Percentiles rank a stretch among this genome's conserved stretches.
Evolutionary conservation across 2,797 vertebrate genomes (phyloP).

Genomic region (Valencia hispanica): DNA sequence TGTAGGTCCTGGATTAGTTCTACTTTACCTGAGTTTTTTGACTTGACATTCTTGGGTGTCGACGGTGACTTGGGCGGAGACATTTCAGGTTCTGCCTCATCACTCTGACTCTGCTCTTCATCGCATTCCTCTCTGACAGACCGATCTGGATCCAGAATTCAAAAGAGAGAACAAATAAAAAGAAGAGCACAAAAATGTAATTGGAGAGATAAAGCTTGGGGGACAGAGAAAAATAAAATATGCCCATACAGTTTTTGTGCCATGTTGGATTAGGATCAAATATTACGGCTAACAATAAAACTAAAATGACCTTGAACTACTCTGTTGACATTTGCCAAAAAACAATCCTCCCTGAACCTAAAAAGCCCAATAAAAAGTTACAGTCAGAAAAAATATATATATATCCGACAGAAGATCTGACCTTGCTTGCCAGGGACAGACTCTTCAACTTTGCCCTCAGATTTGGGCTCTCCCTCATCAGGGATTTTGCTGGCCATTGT

Average conservation of each 20-base stretch:
- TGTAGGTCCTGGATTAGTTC: background rate
- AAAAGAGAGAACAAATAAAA: background rate
- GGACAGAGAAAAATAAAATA: background rate
- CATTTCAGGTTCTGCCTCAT: conserved; percentile 87
- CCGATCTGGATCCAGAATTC: conserved; percentile 69
- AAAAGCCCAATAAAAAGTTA: background rate
- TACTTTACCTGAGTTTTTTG: conserved; percentile 88
- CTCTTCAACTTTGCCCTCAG: conserved; percentile 85
- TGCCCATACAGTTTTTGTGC: too few relatives aligned
- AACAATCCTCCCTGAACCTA: background rate
- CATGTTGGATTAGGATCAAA: too few relatives aligned
- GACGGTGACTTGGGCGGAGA: conserved; percentile 93
- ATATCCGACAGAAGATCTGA: conserved; percentile 54
- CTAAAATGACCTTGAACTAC: background rate
- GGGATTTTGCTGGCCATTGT: conserved; percentile 86
- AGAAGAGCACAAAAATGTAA: background rate
- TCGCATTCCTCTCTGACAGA: conserved; percentile 88
- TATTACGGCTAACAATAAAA: background rate
- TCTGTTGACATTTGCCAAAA: background rate
- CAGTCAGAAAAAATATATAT: background rate
- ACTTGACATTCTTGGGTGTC: conserved; percentile 88
- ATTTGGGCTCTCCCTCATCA: conserved; percentile 82
- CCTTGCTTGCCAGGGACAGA: conserved; percentile 80
- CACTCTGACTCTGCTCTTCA: conserved; percentile 84
- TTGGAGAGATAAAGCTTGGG: background rate